phyloP scores from a whole-genome alignment of 1,140 invertebrate species.

The Cepaea nemoralis region DNA sequence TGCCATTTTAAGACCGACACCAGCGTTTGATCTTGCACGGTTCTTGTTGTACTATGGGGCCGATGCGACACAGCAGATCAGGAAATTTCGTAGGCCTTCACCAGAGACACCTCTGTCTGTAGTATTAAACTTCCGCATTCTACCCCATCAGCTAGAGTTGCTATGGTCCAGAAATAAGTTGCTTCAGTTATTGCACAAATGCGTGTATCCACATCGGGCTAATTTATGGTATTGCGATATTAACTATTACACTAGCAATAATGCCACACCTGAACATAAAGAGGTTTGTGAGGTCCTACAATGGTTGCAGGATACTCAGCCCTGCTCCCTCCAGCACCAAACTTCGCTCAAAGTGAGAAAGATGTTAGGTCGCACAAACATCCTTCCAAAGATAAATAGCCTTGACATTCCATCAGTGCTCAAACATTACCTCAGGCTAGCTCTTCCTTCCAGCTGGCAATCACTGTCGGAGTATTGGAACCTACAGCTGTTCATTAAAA shows the following conservation, averaged over 20 bases:
- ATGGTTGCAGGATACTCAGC: not conserved
- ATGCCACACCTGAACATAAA: too few species aligned
- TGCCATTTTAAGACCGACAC: not conserved
- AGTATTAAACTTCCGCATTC: not conserved
- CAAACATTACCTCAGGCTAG: conserved; percentile 24
- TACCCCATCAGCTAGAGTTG: not conserved
- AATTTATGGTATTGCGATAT: too few species aligned
- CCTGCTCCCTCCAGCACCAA: conserved; percentile 28
- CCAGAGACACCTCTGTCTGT: not conserved
- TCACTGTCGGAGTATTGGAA: not conserved
- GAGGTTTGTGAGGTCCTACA: not conserved
- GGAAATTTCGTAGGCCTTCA: not conserved
- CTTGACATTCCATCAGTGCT: not conserved
- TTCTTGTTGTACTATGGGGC: conserved; percentile 29
- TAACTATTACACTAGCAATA: not conserved
- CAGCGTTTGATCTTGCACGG: conserved; percentile 25
- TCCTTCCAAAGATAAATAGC: conserved; percentile 16
- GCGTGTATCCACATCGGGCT: not conserved
- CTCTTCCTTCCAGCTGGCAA: not conserved
- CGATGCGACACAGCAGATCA: not conserved
- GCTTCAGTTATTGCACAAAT: not conserved
- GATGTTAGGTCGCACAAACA: not conserved
- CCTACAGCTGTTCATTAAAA: conserved; percentile 2
- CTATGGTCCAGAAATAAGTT: not conserved
- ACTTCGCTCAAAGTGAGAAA: not conserved